These are phyloP conservation scores for Rhagoletis zephyria DNA, from an alignment of 1,140 invertebrate genomes.

Conservation along the genomic window DNA sequence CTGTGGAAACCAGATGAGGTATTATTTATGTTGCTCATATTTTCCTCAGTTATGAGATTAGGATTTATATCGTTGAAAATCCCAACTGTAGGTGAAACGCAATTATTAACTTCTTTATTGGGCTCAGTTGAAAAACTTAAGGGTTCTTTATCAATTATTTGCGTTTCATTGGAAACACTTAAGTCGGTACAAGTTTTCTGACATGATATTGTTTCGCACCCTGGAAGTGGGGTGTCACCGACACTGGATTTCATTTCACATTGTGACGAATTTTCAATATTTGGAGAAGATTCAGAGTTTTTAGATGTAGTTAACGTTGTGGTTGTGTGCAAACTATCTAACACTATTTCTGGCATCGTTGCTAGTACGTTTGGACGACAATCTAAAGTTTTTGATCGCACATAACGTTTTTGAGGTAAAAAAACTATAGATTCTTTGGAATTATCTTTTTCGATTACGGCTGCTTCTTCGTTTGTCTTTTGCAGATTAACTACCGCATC, in stretches of 20 bases:
- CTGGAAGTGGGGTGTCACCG: not conserved
- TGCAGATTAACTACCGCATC: not conserved
- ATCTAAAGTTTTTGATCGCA: constrained; percentile 64
- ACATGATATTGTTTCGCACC: not conserved
- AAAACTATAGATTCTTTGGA: not conserved
- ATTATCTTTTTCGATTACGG: not conserved
- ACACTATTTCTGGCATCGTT: not conserved
- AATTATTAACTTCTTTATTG: not conserved
- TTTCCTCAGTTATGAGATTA: constrained; percentile 40
- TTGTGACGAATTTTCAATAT: not conserved
- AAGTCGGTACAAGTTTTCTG: constrained; percentile 11
- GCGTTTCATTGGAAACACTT: not conserved
- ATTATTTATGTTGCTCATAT: constrained; percentile 66
- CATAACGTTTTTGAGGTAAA: constrained; percentile 61
- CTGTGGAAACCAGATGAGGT: constrained; percentile 70
- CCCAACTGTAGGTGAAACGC: not conserved
- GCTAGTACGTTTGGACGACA: constrained; percentile 61
- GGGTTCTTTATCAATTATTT: not conserved
- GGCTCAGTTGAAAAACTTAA: not conserved
- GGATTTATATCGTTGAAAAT: not conserved
- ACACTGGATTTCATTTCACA: not conserved
- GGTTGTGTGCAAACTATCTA: not conserved
- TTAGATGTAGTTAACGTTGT: not conserved
- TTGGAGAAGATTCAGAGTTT: not conserved
- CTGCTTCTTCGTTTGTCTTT: constrained; percentile 43